Base-by-base conservation (phyloP, 2,888 invertebrate species). In the Pristionchus arcanus region DNA sequence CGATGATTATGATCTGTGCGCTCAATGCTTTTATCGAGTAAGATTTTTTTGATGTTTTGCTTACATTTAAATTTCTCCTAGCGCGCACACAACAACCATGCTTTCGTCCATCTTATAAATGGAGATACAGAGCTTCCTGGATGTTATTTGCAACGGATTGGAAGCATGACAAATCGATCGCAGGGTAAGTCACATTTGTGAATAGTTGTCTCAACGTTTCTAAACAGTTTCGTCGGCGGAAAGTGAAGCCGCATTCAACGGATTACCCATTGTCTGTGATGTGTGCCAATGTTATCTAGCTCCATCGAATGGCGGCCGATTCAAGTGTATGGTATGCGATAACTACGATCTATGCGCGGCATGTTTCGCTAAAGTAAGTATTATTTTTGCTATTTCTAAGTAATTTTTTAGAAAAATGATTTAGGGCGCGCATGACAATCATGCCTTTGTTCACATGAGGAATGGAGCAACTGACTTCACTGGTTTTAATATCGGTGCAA, bases 61-160 rank as follows among this genome's bases (percentile, higher is more conserved):
- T n/a, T n/a, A n/a, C n/a, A n/a, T n/a, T n/a, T n/a, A n/a, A n/a
- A 7, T n/a, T n/a, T n/a, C n/a, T 49, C 42, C 4, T 31, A 84
- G 84, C 55, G 84, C 31, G n/a, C 15, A 15, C 84, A 85, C 34
- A 37, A 31, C 21, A 63, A 85, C 21, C 84, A 85, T 28, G 84
- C 34, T 25, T 49, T 85, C n/a, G 34, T 85, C 9, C 59, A n/a
- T 25, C 34, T 85, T 0, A 31, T 34, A 31, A 85, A 63, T 31
- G 9, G 21, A 1, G 84, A 55, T 0, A 85, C 84, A 31, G 49
- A 25, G 4, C 49, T 21, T 31, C 55, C 11, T 5, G n/a, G 11
- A 13, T 25, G 11, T 21, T 19, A 11, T 16, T 49, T 49, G n/a
- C 0, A 28, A n/a, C 7, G 13, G 25, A 21, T 21, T 3, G 16